Evolutionary conservation across 92 coral and sea anemone genomes (phyloP).

Genomic region (Porites cylindrica): DNA sequence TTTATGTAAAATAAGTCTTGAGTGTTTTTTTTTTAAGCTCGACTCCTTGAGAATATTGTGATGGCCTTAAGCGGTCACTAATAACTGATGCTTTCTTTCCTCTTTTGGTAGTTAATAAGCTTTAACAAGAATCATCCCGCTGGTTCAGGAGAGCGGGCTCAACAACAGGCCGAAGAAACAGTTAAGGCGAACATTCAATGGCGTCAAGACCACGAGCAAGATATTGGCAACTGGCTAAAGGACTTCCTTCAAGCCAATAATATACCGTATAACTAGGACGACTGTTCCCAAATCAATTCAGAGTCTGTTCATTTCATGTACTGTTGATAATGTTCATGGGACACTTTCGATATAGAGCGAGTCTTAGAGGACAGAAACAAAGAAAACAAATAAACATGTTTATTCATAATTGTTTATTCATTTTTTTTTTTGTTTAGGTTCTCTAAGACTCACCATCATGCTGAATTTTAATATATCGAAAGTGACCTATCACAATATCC

Average conservation of each 20-base stretch:
- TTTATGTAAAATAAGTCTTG: too few species aligned
- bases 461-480: too few species aligned
- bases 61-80: background rate
- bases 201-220: slow-evolving; percentile 82
- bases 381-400: too few species aligned
- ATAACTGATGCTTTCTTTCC: background rate
- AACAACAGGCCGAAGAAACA: slow-evolving; percentile 72
- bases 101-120: slow-evolving; percentile 42
- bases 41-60: background rate
- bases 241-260: slow-evolving; percentile 44
- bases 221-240: slow-evolving; percentile 74
- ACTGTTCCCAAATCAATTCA: background rate
- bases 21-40: too few species aligned
- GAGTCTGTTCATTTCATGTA: background rate
- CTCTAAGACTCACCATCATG: too few species aligned
- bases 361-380: too few species aligned
- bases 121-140: slow-evolving; percentile 44
- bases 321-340: background rate
- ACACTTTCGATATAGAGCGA: too few species aligned
- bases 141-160: slow-evolving; percentile 84
- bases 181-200: slow-evolving; percentile 82
- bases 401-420: background rate
- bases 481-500: too few species aligned
- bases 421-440: too few species aligned
- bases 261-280: slow-evolving; percentile 2